Evolutionary conservation across 2,888 invertebrate genomes (phyloP).

Genomic region (Macrostomum cliftonense): DNA sequence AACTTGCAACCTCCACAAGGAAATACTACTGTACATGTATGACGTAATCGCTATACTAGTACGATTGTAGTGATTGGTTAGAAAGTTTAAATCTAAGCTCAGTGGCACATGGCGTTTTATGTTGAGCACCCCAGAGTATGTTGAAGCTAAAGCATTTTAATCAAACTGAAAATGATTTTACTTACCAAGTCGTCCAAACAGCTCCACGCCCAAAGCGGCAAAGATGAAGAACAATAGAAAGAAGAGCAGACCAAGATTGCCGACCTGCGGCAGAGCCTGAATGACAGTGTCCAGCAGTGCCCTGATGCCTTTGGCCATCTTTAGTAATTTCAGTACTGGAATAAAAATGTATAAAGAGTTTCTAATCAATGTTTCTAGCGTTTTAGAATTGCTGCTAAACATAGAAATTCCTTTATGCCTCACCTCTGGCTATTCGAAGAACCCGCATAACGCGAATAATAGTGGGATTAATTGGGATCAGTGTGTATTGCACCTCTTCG

Average conservation of each 20-base stretch:
- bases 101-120: too few relatives aligned
- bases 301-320: conserved; percentile 98
- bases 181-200: conserved; percentile 72
- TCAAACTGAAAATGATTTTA: conserved; percentile 8
- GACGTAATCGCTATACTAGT: too few relatives aligned
- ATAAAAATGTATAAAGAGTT: too few relatives aligned
- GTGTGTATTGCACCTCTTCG: conserved; percentile 86
- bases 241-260: conserved; percentile 87
- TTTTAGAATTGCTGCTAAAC: too few relatives aligned
- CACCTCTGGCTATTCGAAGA: conserved; percentile 74
- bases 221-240: conserved; percentile 98
- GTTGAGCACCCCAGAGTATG: too few relatives aligned
- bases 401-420: background rate
- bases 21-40: too few relatives aligned
- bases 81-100: too few relatives aligned
- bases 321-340: conserved; percentile 74
- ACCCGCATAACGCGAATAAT: conserved; percentile 97
- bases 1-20: too few relatives aligned
- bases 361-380: too few relatives aligned
- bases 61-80: too few relatives aligned
- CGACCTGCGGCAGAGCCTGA: conserved; percentile 96
- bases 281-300: conserved; percentile 94
- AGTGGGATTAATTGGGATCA: conserved; percentile 97
- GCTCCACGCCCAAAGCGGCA: conserved; percentile 90
- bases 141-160: too few relatives aligned